These are phyloP conservation scores for Sphaerophoria taeniata DNA, from an alignment of 2,888 invertebrate species.

Conservation along the genomic window DNA sequence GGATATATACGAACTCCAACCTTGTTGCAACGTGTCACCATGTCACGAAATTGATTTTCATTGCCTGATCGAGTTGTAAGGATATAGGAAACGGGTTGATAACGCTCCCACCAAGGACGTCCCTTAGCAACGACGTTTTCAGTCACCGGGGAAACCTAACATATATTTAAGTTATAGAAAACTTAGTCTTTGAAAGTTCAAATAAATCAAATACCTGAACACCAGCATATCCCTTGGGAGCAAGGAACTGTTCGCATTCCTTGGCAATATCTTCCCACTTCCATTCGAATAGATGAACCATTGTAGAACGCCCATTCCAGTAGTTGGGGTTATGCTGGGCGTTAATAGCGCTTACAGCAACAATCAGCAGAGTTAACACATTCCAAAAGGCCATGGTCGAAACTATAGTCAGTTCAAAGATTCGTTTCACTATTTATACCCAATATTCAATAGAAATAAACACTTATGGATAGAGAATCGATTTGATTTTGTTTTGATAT, in stretches of 20 bases:
- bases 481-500: too few species aligned
- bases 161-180: neutral
- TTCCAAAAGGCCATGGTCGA: constrained; percentile 48
- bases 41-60: constrained; percentile 88
- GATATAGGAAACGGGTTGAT: constrained; percentile 93
- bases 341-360: constrained; percentile 23
- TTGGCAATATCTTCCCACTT: constrained; percentile 91
- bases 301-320: constrained; percentile 85
- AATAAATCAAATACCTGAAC: constrained; percentile 85
- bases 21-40: constrained; percentile 91
- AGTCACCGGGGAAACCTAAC: constrained; percentile 87
- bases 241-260: constrained; percentile 91
- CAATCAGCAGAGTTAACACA: constrained; percentile 40
- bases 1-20: constrained; percentile 93
- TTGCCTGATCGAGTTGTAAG: constrained; percentile 90
- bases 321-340: constrained; percentile 79
- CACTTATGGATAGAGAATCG: too few species aligned
- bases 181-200: neutral
- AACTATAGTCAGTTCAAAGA: neutral
- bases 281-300: constrained; percentile 93
- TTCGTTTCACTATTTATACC: constrained; percentile 51
- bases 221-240: constrained; percentile 89
- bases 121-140: constrained; percentile 87
- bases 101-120: constrained; percentile 95
- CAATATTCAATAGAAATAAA: too few species aligned